Base-by-base conservation (phyloP, 2,797 vertebrate genomes). In the Gallinago solitaria region DNA sequence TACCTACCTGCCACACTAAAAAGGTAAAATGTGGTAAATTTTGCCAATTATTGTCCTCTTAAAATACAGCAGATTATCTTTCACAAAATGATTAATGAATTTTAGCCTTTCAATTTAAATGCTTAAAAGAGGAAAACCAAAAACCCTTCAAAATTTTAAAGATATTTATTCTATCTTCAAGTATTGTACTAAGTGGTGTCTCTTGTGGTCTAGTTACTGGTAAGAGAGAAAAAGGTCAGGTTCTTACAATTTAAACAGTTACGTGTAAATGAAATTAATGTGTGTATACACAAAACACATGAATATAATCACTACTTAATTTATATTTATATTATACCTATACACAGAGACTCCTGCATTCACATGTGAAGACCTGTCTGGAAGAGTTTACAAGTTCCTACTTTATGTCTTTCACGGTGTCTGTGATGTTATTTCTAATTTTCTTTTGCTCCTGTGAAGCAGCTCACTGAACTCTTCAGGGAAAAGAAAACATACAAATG, bases 401-500 rank as follows among this genome's bases (percentile, higher is more conserved):
- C 88, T 93, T 74, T 69, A 51, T 91, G 94, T 96, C 70, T 96
- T 61, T 91, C 94, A 82, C 30, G 68, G 48, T 69, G 43, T 53
- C 73, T 93, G 59, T 64, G 86, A 90, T 95, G 93, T 80, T 97
- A 95, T 91, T 97, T 96, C 97, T 98, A 96, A 98, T 98, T 98
- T 98, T 95, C 95, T 90, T 71, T 76, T 88, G 93, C 96, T 97
- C 77, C 97, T 91, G 60, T 95, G 94, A 97, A 97, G 91, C 90
- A 96, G 94, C 91, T 95, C 96, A 83, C 85, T 73, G 90, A 98
- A 97, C 86, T 81, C 97, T 97, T 97, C 59, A 87, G 97, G 97
- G 97, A 96, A 88, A 95, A 93, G 95, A 96, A 97, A 97, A 97
- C 97, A 97, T 93, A 97, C 97, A 98, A 98, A 97, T 96, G 96